Base-by-base conservation (phyloP, 2,797 vertebrate species). In the Scarus forsteni region DNA sequence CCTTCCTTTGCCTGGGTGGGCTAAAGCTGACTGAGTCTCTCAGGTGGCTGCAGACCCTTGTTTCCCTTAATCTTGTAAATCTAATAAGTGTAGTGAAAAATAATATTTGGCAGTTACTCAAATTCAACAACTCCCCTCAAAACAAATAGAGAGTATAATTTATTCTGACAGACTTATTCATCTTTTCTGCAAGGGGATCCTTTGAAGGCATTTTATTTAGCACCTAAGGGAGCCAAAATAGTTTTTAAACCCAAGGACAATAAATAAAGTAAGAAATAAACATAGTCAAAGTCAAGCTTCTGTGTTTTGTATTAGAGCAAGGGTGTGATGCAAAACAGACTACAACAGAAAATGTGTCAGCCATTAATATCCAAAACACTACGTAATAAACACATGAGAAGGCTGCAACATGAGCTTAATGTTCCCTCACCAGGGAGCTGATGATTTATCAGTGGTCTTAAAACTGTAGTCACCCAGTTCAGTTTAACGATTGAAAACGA, bases 401-500 rank as follows among this genome's bases (percentile, higher is more conserved):
- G 18, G 60, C 45, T 56, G 19, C 12, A 42, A 6, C 49, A 4
- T 44, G 36, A 73, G 16, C 10, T 8, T 38, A 40, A 60, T 44
- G 56, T 61, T 73, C 82, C 71, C n/a, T 52, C 59, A 18, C 49
- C 43, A 2, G 53, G 27, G 66, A 69, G 0, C 15, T 18, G 7
- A 27, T 56, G 69, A 76, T 76, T 76, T 57, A 76, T 59, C 45
- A 46, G 11, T 3, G 5, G 44, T 11, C 43, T 10, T 53, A 16
- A 69, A 86, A 34, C 59, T 63, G 49, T 16, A 70, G 43, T 45
- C 14, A 54, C 16, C 14, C 52, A 58, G 12, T 62, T 36, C 43
- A 36, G 56, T 77, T 66, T 49, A 75, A 67, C 3, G 10, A 43
- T 14, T 54, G 56, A 72, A 61, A 68, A 46, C 15, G 70, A 51